phyloP scores from a whole-genome alignment of 2,797 vertebrate species.

The Glyptemys insculpta region DNA sequence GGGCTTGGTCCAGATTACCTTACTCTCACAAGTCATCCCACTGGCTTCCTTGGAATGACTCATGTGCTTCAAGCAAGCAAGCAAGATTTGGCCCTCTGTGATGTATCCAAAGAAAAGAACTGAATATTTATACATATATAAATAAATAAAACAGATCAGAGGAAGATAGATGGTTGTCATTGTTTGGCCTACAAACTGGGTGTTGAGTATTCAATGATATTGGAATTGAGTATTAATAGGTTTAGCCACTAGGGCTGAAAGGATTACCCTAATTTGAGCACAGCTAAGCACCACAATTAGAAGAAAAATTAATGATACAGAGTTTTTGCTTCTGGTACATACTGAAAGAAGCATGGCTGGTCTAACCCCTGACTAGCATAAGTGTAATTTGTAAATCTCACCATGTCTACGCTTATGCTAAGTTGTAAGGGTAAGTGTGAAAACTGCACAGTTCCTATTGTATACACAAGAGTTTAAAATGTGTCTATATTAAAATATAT shows the following conservation, averaged over 20 bases:
- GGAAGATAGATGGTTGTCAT: background rate
- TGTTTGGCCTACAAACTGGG: background rate
- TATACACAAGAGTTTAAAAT: background rate
- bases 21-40: background rate
- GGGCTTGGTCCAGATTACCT: background rate
- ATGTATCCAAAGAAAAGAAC: background rate
- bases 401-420: background rate
- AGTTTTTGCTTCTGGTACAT: background rate
- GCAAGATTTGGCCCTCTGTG: background rate
- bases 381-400: background rate
- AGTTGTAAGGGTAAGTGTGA: background rate
- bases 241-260: slow-evolving; percentile 32
- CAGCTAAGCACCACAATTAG: background rate
- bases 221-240: background rate
- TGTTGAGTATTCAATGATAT: too few species aligned
- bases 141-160: background rate
- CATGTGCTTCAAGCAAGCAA: background rate
- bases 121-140: background rate
- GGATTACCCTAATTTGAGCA: slow-evolving; percentile 5
- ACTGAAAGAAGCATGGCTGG: background rate
- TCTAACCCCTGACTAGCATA: background rate
- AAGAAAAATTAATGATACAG: background rate
- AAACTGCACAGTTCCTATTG: background rate
- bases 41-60: background rate
- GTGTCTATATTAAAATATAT: background rate